A percentile compares a stretch with the other conserved stretches of the same genome.
phyloP scores from a whole-genome alignment of 2,113 vertebrate species.

The Pandion haliaetus region DNA sequence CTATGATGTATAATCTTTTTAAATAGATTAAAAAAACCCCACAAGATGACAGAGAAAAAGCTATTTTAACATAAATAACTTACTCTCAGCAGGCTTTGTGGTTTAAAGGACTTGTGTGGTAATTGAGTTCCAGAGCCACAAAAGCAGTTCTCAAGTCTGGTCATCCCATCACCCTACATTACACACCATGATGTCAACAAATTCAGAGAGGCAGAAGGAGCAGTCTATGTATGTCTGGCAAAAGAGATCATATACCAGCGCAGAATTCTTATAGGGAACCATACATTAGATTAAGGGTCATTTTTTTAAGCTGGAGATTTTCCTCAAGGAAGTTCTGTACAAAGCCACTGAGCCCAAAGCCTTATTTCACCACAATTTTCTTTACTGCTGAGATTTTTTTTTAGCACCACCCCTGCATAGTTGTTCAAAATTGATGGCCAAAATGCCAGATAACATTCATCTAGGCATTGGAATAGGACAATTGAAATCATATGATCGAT shows the following conservation, averaged over 20 bases:
- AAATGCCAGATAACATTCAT: background rate
- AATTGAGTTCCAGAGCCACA: slow-evolving; percentile 1
- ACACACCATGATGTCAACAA: background rate
- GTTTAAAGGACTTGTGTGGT: background rate
- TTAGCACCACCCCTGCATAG: background rate
- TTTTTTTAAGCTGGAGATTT: background rate
- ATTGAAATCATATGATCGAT: rapidly evolving
- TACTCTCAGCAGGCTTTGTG: background rate
- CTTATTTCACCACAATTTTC: background rate
- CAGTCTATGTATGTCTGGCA: background rate
- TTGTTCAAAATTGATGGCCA: background rate
- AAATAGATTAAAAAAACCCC: background rate
- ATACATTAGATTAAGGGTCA: background rate
- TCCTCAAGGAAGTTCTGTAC: background rate
- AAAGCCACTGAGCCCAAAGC: background rate
- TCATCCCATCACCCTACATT: background rate
- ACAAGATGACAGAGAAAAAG: background rate
- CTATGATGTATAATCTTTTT: background rate
- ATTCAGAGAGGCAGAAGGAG: background rate
- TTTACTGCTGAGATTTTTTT: background rate
- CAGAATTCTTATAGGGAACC: background rate
- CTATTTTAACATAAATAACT: background rate
- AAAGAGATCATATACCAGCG: background rate
- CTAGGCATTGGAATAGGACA: background rate
- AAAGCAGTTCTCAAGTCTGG: background rate